Base-by-base conservation (phyloP, 2,888 invertebrate genomes). In the Anthrax anthrax region DNA sequence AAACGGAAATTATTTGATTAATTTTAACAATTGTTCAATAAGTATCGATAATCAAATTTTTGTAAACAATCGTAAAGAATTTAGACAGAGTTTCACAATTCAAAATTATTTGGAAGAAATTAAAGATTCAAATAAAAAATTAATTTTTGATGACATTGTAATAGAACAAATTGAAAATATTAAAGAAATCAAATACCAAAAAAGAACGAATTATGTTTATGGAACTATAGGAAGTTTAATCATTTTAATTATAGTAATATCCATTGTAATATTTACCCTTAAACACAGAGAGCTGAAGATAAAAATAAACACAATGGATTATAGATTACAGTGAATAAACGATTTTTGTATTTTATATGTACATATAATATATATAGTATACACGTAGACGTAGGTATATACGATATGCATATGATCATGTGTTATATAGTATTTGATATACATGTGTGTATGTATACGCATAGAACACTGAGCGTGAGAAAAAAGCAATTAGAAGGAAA, bases 121-220 rank as follows among this genome's bases (percentile, higher is more conserved):
- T 10, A 37, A 37, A 37, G n/a, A n/a, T n/a, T n/a, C n/a, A n/a
- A n/a, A n/a, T n/a, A n/a, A n/a, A n/a, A n/a, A n/a, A n/a, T n/a
- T 43, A 23, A 18, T 4, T 12, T 43, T 43, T 36, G 43, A 43
- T 18, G 43, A 43, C 9, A 43, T 43, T 4, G 37, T 43, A 16
- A 9, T 36, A 19, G 13, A 34, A 18, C 37, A 48, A 17, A 42
- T 42, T 29, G 42, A 48, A 42, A 48, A 48, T 39, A 32, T 39
- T n/a, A 42, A 42, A 29, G 38, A 19, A 34, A 48, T 48, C n/a
- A 44, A 44, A 42, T 47, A 47, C 18, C 17, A 47, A 29, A 48
- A 39, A 23, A 40, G 36, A 19, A 41, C 6, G 3, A 8, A 19
- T 19, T 41, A 41, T 41, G 14, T 41, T 12, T 41, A 41, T 41